These are phyloP conservation scores for Anabacerthia variegaticeps DNA, from an alignment of 2,797 vertebrate genomes.

Conservation along the genomic window DNA sequence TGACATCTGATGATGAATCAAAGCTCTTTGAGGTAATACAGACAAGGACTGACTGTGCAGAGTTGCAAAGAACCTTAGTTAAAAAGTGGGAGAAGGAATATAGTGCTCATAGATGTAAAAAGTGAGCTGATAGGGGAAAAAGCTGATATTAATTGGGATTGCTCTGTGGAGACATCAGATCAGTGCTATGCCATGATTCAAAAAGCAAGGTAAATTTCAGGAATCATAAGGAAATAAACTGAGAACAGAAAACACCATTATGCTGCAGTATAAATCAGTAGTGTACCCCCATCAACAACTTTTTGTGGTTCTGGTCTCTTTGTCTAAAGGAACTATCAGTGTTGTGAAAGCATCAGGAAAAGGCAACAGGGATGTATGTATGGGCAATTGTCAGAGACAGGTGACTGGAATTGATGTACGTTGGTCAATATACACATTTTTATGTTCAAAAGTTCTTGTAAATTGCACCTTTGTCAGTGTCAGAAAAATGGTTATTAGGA, in stretches of 20 bases:
- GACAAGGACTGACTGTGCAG: not conserved
- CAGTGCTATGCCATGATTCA: not conserved
- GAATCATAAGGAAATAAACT: not conserved
- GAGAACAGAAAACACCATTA: not conserved
- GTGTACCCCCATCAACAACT: not conserved
- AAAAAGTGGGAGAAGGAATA: not conserved
- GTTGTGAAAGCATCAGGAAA: not conserved
- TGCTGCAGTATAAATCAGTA: not conserved
- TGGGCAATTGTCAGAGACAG: not conserved
- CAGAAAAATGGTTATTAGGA: not conserved
- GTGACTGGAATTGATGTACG: not conserved
- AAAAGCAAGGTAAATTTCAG: not conserved
- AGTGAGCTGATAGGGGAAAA: not conserved
- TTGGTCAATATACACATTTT: not conserved
- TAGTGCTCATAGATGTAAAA: not conserved
- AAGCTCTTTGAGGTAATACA: not conserved
- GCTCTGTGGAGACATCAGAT: not conserved
- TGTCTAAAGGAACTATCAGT: not conserved
- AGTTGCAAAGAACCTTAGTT: not conserved
- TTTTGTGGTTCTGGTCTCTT: not conserved
- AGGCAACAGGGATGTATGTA: not conserved
- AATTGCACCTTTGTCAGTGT: not conserved
- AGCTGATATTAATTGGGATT: not conserved
- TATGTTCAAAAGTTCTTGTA: not conserved
- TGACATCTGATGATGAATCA: not conserved